Evolutionary conservation across 2,888 invertebrate species (phyloP).

Genomic region (Fissipunctia ypsillon): DNA sequence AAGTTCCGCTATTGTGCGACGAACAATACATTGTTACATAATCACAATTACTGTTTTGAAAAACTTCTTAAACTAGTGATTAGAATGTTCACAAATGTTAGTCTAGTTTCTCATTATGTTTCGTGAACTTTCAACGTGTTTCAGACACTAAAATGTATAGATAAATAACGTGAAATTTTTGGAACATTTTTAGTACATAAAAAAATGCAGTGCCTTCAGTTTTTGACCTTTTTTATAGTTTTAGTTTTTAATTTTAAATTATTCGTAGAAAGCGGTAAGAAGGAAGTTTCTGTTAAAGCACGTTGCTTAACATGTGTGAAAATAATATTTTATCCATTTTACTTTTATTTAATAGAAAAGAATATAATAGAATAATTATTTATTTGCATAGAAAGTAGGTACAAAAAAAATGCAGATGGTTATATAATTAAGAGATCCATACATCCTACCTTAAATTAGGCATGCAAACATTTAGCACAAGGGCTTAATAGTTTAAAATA

Average conservation of each 20-base stretch:
- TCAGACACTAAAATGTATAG: slow-evolving; percentile 37
- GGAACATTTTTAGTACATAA: neutral
- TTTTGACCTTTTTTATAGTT: slow-evolving; percentile 62
- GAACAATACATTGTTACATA: slow-evolving; percentile 69
- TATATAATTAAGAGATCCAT: too few relatives aligned
- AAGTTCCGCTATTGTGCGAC: slow-evolving; percentile 64
- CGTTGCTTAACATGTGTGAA: neutral
- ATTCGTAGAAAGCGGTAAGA: slow-evolving; percentile 74
- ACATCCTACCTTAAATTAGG: too few relatives aligned
- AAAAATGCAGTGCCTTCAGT: slow-evolving; percentile 61
- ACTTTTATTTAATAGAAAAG: too few relatives aligned
- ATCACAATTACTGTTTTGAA: slow-evolving; percentile 63
- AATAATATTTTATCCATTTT: neutral
- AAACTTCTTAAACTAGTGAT: slow-evolving; percentile 48
- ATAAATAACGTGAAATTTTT: slow-evolving; percentile 26
- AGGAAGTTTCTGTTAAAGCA: neutral
- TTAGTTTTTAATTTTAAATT: slow-evolving; percentile 53
- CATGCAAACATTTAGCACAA: too few relatives aligned
- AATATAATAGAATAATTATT: too few relatives aligned
- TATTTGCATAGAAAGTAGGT: too few relatives aligned
- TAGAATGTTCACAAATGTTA: slow-evolving; percentile 30
- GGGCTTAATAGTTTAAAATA: too few relatives aligned
- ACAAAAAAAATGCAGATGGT: too few relatives aligned
- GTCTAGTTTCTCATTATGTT: slow-evolving; percentile 53
- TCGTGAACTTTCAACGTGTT: slow-evolving; percentile 42